Base-by-base conservation (phyloP, 2,113 vertebrate genomes). In the Cyphomyrus discorhynchus region DNA sequence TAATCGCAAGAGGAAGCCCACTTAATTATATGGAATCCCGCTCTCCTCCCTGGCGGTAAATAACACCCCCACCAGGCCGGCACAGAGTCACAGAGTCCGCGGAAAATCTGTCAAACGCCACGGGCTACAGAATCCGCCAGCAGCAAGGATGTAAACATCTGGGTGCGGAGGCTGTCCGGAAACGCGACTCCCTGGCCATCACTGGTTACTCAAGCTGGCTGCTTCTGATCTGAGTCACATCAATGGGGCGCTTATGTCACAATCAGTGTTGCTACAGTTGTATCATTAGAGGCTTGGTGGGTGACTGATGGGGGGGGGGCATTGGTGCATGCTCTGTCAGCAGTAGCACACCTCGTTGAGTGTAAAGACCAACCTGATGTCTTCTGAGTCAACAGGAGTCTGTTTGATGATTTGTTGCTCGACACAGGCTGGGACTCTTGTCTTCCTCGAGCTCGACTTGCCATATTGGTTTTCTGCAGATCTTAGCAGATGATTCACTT, bases 91-190 rank as follows among this genome's bases (percentile, higher is more conserved):
- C 89, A 90, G 91, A 92, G 89, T 89, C 92, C 91, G 89, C 11
- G 70, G 88, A 89, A 90, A 92, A 92, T 17, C 24, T 39, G 15
- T 87, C 35, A 84, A 58, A 70, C 86, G 93, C 58, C 92, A 85
- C 88, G 88, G 92, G 91, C 91, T 91, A 92, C 91, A 89, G 92
- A 91, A 91, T 82, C 91, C 88, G 91, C 92, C 90, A 91, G 82
- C 90, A 87, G 89, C 80, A 39, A 92, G 66, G 92, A 94, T 92
- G 92, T 92, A 93, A 92, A 19, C 88, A 35, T 47, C 45, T 27
- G 27, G 31, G 5, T 45, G 39, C 21, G 4, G 52, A 47, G 89
- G 13, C 3, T 39, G 6, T 45, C 52, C 10, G 9, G 47, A 47
- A 47, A 49, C 17, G n/a, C 1, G 31, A 31, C 88, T 89, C 56